Evolutionary conservation across 2,888 invertebrate genomes (phyloP), one percentile per base, ranked within the genome.

Genomic region (Papilio gigon): DNA sequence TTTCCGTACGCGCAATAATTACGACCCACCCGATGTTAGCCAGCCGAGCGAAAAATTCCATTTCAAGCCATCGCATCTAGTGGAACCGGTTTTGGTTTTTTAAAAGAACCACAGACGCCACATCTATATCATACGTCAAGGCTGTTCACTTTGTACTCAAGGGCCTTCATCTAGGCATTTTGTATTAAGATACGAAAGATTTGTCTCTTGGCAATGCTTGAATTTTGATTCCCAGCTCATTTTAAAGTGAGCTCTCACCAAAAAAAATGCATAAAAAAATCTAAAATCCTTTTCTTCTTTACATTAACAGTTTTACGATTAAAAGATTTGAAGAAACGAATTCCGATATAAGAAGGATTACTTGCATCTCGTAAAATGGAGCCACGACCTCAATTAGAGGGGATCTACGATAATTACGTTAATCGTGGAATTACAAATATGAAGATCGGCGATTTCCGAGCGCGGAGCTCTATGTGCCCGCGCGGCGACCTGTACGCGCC

Each of bases 341-440:
- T n/a, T 53, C 50, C 8, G 1, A 60, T 27, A 40, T 30, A 12
- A 20, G 44, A 44, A 59, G 0, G 12, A 12, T 65, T 44, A 30
- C 33, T 58, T 25, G 66, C 65, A 44, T 63, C 68, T 66, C 66
- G 61, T 74, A 77, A 74, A 82, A 83, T 81, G 75, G 82, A 84
- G 84, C 84, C 84, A 76, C 84, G 87, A 89, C 87, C 87, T 85
- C 84, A 86, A 86, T 89, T 85, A 87, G 75, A 75, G 71, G 71
- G 71, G 75, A 78, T 79, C 75, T 75, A 76, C 77, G 77, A 80
- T 88, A 87, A 87, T 85, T 84, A 82, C 79, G 79, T 79, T 86
- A 86, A 87, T 89, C 81, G 82, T 84, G 75, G 82, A 84, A 85
- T 85, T 85, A 86, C 80, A 78, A 80, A 83, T 80, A 78, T 76